Percentiles rank a stretch among this genome's conserved stretches.
These are phyloP conservation scores for Trichonephila inaurata DNA, from an alignment of 1,140 invertebrate genomes.

Conservation along the genomic window DNA sequence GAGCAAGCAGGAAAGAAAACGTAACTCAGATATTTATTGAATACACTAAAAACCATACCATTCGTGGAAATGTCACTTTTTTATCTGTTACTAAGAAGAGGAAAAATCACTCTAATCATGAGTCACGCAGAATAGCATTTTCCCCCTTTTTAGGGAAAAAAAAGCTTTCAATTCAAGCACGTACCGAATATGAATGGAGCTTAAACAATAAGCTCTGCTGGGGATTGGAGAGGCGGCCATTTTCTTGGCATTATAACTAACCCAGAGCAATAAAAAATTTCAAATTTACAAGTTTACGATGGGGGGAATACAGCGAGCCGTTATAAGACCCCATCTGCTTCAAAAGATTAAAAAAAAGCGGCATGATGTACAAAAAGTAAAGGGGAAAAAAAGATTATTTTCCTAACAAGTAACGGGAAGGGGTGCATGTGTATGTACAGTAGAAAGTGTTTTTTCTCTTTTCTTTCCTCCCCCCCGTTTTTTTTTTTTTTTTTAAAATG, in stretches of 20 bases:
- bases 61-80: conserved; percentile 57
- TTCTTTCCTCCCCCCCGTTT: not conserved
- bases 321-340: conserved; percentile 76
- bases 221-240: conserved; percentile 72
- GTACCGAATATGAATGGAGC: conserved; percentile 74
- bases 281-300: conserved; percentile 76
- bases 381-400: conserved; percentile 65
- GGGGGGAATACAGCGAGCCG: conserved; percentile 48
- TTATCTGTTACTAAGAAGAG: conserved; percentile 69
- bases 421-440: conserved; percentile 69
- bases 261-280: conserved; percentile 75
- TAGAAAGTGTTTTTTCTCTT: conserved; percentile 49
- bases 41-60: not conserved
- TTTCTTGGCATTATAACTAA: conserved; percentile 77
- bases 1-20: conserved; percentile 5
- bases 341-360: conserved; percentile 64
- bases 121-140: conserved; percentile 63
- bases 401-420: conserved; percentile 75
- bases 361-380: conserved; percentile 65
- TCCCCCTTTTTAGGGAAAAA: conserved; percentile 22
- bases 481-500: conserved; percentile 33
- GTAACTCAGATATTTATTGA: conserved; percentile 38
- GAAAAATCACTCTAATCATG: conserved; percentile 69
- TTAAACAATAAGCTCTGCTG: conserved; percentile 75
- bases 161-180: conserved; percentile 72